Base-by-base conservation (phyloP, 2,888 invertebrate species). In the Leucozona laternaria region DNA sequence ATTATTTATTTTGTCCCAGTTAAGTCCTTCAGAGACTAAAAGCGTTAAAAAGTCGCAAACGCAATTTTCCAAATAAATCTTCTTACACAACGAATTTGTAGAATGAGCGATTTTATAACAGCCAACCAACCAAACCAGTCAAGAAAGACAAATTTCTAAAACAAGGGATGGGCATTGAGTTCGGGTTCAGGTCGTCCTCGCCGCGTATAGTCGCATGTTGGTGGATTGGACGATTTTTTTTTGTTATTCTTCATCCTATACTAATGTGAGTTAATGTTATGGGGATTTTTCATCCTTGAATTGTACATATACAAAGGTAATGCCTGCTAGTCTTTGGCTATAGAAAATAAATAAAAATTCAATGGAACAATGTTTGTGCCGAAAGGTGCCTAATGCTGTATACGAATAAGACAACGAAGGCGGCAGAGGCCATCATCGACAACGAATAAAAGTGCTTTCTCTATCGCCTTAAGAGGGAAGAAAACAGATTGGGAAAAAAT, bases 51-150 rank as follows among this genome's bases (percentile, higher is more conserved):
- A 82, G 82, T 86, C 78, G 31, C 86, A 86, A 86, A 79, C 86
- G 78, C 78, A 86, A 82, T 86, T 86, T 86, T 86, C 82, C 82
- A 86, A 86, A 86, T 86, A 86, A 86, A 86, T 86, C 86, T 86
- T 71, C 86, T 82, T 86, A 82, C 25, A 17, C 25, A 68, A 40
- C n/a, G 17, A 75, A 75, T 58, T 71, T 71, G 57, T 58, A 58
- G 71, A 55, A 58, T 68, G 68, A 37, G 48, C n/a, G 40, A 71
- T 43, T 70, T 64, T 75, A 62, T 64, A 60, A 11, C 45, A 66
- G 34, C 58, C 58, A 64, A 78, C 55, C 75, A 83, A 64, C 70
- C 55, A 70, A 83, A 34, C 71, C 84, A 77, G 81, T 85, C 85
- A 50, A 58, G 10, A 40, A 70, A 60, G 85, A 81, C 81, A 81